phyloP scores from a whole-genome alignment of 2,797 vertebrate species.

The Coregonus sp. region DNA sequence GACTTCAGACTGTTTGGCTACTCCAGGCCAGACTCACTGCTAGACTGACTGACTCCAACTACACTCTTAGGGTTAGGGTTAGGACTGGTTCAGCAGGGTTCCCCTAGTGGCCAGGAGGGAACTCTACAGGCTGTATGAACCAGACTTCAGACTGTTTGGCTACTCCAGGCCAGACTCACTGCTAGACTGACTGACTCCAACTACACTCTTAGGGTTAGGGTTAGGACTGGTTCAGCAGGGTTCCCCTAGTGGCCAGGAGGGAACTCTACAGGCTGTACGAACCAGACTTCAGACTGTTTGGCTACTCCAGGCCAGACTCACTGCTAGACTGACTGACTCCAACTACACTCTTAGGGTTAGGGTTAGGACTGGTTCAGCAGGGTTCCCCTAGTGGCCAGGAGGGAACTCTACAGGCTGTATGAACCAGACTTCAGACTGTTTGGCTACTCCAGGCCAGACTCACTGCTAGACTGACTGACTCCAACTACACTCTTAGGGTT shows the following conservation, averaged over 20 bases:
- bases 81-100: conserved; percentile 86
- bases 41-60: conserved; percentile 63
- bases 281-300: conserved; percentile 90
- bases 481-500: conserved; percentile 30
- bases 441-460: conserved; percentile 87
- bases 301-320: conserved; percentile 85
- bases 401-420: conserved; percentile 87
- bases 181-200: conserved; percentile 64
- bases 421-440: conserved; percentile 92
- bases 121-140: conserved; percentile 89
- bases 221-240: conserved; percentile 84
- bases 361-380: conserved; percentile 82
- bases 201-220: too few species aligned
- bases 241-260: conserved; percentile 80
- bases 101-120: conserved; percentile 80
- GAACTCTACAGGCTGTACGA: conserved; percentile 90
- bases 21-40: conserved; percentile 79
- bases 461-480: conserved; percentile 62
- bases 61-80: too few species aligned
- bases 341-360: conserved; percentile 12
- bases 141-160: conserved; percentile 91
- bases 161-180: conserved; percentile 84
- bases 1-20: conserved; percentile 94
- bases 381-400: conserved; percentile 81
- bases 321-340: conserved; percentile 65